Conservation (phyloP, 2,113 vertebrate species). For the Psammodynastes pulverulentus region DNA sequence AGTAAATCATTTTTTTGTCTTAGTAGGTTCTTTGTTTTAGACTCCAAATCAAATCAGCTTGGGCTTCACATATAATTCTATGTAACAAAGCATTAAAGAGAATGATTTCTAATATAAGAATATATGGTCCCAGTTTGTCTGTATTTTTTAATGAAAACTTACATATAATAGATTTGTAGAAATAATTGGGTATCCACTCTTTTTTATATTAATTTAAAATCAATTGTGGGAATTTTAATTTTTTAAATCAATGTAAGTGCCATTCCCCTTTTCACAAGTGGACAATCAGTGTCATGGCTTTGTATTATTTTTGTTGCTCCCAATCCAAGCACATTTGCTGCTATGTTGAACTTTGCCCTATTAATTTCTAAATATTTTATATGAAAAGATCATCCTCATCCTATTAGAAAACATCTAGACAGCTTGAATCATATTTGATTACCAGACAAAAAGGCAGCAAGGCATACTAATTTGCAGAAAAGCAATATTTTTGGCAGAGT, state of each 20-base stretch:
- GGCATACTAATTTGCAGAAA: constrained; percentile 6
- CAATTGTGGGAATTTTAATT: not conserved
- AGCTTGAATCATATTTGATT: constrained; percentile 21
- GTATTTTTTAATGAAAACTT: not conserved
- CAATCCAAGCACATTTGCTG: not conserved
- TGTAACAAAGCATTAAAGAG: not conserved
- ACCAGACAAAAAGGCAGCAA: constrained; percentile 24
- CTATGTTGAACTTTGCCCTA: not conserved
- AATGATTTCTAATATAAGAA: not conserved
- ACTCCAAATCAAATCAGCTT: not conserved
- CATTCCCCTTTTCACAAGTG: too few species aligned
- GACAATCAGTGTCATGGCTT: too few species aligned
- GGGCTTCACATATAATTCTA: not conserved
- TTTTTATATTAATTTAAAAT: not conserved
- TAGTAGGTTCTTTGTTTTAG: not conserved
- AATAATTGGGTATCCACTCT: not conserved
- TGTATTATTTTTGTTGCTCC: not conserved
- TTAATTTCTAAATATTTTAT: not conserved
- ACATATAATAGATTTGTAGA: not conserved
- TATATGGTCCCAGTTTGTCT: not conserved
- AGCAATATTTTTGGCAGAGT: constrained; percentile 7
- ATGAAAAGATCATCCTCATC: not conserved
- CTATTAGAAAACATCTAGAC: not conserved
- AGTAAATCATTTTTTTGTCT: not conserved
- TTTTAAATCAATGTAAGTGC: not conserved